Base-by-base conservation (phyloP, 2,888 invertebrate genomes). In the Mactromeris polynyma region DNA sequence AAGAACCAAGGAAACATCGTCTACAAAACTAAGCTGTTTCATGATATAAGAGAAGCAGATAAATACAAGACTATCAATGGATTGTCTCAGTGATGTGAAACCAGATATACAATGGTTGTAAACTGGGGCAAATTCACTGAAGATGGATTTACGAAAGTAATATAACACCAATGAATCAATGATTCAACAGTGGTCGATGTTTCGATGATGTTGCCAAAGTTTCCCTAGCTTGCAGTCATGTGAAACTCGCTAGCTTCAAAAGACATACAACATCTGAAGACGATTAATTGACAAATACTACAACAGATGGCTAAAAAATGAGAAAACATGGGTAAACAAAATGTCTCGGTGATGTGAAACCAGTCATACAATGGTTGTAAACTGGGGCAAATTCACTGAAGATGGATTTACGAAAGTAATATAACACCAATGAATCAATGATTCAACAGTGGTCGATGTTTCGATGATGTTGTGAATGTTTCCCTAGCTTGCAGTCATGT, bases 301-400 rank as follows among this genome's bases (percentile, higher is more conserved):
- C n/a, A n/a, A n/a, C n/a, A n/a, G n/a, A n/a, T n/a, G n/a, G n/a
- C n/a, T n/a, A n/a, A n/a, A n/a, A n/a, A n/a, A n/a, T n/a, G n/a
- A n/a, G n/a, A n/a, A n/a, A n/a, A n/a, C n/a, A n/a, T n/a, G n/a
- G n/a, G n/a, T n/a, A n/a, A n/a, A n/a, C n/a, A n/a, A n/a, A n/a
- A n/a, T 81, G 81, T 81, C 11, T 58, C 81, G 19, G 38, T 36
- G 6, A 36, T 38, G 81, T 81, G 81, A 81, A 81, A 81, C 81
- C 81, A 81, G 81, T 81, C 81, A 81, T 38, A 38, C 81, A 36
- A 58, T 38, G 14, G 64, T 17, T 21, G 58, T 64, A 58, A 54
- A 83, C 83, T 69, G 69, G 69, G 69, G 83, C 69, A 83, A 73
- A 64, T 73, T 64, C 42, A 69, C 69, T 26, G 69, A 40, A n/a